phyloP scores from a whole-genome alignment of 1,140 invertebrate species.

The Macrosteles quadrilineatus region DNA sequence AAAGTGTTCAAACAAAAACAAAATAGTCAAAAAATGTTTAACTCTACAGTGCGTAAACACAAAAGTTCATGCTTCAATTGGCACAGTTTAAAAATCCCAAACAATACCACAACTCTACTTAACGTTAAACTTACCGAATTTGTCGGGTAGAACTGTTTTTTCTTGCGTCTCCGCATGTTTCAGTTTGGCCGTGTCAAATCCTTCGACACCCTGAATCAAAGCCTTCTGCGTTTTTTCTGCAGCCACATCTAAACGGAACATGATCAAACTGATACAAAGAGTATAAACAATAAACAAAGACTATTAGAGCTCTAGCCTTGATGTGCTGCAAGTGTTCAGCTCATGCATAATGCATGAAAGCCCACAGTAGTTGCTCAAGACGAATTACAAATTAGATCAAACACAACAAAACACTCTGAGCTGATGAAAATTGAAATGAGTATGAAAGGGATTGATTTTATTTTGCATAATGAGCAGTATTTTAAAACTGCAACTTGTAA shows the following conservation, averaged over 20 bases:
- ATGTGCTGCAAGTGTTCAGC: not conserved
- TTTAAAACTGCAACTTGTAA: too few relatives aligned
- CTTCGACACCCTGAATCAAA: conserved; percentile 80
- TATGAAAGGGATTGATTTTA: too few relatives aligned
- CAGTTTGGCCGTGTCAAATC: conserved; percentile 77
- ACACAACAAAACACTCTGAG: too few relatives aligned
- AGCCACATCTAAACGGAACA: conserved; percentile 71
- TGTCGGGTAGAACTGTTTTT: conserved; percentile 91
- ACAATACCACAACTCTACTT: too few relatives aligned
- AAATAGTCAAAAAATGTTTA: too few relatives aligned
- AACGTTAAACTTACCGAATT: conserved; percentile 80
- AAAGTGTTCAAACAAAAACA: too few relatives aligned
- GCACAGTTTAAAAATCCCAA: too few relatives aligned
- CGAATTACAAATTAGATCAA: not conserved
- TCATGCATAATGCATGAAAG: not conserved
- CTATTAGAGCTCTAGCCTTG: not conserved
- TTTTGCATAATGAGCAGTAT: too few relatives aligned
- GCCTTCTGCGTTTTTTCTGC: conserved; percentile 85
- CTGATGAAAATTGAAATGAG: too few relatives aligned
- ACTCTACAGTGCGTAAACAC: too few relatives aligned
- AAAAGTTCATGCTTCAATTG: too few relatives aligned
- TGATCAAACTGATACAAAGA: conserved; percentile 37
- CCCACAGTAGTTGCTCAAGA: conserved; percentile 8
- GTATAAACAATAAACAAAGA: conserved; percentile 13
- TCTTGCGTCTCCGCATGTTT: conserved; percentile 93